Evolutionary conservation across 2,888 invertebrate genomes (phyloP).

Genomic region (Diaprepes abbreviatus): DNA sequence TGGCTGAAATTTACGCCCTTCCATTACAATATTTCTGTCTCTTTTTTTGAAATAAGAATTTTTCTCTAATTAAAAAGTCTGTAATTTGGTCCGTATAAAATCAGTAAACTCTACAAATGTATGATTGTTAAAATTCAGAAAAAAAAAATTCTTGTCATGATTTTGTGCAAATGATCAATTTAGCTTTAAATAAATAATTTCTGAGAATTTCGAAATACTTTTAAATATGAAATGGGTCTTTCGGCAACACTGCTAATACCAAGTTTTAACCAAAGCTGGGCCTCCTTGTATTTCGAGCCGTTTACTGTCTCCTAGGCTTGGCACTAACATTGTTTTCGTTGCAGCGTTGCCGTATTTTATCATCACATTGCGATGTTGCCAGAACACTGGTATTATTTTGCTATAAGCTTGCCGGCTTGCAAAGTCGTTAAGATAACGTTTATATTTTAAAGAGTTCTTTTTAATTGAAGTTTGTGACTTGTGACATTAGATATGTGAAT

Average conservation of each 20-base stretch:
- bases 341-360: conserved; percentile 28
- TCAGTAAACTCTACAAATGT: too few species aligned
- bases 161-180: too few species aligned
- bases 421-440: conserved; percentile 5
- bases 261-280: neutral
- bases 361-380: conserved; percentile 27
- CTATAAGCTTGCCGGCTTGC: neutral
- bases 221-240: neutral
- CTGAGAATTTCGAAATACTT: too few species aligned
- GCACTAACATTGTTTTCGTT: conserved; percentile 43
- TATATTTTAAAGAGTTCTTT: neutral
- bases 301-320: conserved; percentile 43
- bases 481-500: neutral
- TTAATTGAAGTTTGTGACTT: neutral
- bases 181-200: too few species aligned
- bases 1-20: too few species aligned
- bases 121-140: too few species aligned
- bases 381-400: conserved; percentile 22
- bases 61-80: too few species aligned
- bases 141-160: too few species aligned
- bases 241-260: conserved; percentile 3
- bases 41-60: too few species aligned
- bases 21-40: too few species aligned
- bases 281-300: conserved; percentile 17
- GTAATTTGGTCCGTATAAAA: too few species aligned